Conservation (phyloP, 1,140 invertebrate genomes). For the Brachionus sp. region DNA sequence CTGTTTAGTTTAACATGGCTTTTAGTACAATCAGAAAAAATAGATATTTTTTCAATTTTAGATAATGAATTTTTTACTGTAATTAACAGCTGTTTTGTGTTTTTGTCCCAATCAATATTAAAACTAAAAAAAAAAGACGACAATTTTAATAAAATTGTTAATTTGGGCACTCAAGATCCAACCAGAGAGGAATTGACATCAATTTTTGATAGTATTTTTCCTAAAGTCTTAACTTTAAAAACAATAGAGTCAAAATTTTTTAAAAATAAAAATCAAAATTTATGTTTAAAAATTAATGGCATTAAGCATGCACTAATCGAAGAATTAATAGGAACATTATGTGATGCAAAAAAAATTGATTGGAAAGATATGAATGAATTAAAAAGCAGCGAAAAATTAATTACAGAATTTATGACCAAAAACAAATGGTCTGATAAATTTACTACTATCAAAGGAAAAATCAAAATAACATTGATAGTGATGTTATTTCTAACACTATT, state of each 20-base stretch:
- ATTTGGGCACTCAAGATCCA: neutral
- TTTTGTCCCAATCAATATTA: neutral
- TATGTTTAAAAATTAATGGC: neutral
- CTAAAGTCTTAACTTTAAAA: neutral
- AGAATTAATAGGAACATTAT: neutral
- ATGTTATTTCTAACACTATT: neutral
- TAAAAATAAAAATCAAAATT: neutral
- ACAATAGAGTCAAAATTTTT: constrained; percentile 1
- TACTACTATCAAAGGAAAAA: neutral
- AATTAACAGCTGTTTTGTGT: neutral
- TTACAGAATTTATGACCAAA: neutral
- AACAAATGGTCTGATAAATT: neutral
- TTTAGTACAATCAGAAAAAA: neutral
- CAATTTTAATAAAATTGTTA: neutral
- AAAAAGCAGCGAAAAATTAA: neutral
- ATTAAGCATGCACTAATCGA: neutral
- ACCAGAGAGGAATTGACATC: neutral
- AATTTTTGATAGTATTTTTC: neutral
- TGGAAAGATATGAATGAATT: neutral
- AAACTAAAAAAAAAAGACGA: neutral
- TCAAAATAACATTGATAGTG: neutral
- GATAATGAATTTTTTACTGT: neutral
- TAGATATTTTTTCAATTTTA: neutral
- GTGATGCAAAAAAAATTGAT: neutral
- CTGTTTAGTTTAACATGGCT: neutral